Evolutionary conservation across 2,797 vertebrate species (phyloP).

Genomic region (Muraenolepis orangiensis): DNA sequence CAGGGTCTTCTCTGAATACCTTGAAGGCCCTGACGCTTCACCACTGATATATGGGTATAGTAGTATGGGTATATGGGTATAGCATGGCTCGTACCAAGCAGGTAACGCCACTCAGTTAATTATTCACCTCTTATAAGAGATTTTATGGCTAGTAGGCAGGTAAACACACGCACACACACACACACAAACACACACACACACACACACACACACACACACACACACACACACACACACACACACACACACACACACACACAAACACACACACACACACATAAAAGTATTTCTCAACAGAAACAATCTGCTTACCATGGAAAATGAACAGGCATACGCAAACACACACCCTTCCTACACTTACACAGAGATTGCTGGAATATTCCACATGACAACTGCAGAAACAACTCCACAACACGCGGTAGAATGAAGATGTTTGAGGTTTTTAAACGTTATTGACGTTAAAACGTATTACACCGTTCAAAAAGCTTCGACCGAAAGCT

Average conservation of each 20-base stretch:
- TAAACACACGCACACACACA: slow-evolving; percentile 1
- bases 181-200: not conserved
- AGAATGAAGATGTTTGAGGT: not conserved
- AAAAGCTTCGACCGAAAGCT: not conserved
- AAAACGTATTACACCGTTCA: not conserved
- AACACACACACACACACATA: slow-evolving; percentile 3
- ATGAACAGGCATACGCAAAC: not conserved
- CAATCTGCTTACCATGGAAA: not conserved
- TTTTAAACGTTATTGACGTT: too few relatives aligned
- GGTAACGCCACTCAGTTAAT: not conserved
- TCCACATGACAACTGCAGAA: not conserved
- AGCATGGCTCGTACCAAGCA: too few relatives aligned
- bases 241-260: slow-evolving; percentile 1
- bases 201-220: slow-evolving; percentile 3
- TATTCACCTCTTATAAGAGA: not conserved
- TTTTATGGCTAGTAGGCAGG: not conserved
- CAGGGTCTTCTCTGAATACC: too few relatives aligned
- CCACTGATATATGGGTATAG: too few relatives aligned
- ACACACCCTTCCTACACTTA: not conserved
- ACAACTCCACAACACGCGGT: not conserved
- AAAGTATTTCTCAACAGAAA: not conserved
- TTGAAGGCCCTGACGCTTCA: too few relatives aligned
- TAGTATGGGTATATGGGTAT: too few relatives aligned
- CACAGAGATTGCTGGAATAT: not conserved
- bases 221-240: not conserved